phyloP scores from a whole-genome alignment of 2,888 invertebrate genomes.

The Drosophila lacicola region DNA sequence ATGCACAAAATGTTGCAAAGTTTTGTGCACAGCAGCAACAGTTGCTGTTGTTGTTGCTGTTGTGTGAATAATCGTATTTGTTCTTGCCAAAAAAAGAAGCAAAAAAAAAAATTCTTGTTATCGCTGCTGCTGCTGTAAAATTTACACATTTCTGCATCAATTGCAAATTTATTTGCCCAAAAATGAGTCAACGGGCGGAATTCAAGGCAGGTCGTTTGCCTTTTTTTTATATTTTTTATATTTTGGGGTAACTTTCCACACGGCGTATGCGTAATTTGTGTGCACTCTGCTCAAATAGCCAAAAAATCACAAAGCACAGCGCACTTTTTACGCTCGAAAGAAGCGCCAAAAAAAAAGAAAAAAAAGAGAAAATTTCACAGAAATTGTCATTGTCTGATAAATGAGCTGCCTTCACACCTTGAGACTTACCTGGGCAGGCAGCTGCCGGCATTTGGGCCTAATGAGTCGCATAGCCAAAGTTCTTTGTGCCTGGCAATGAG shows the following conservation, averaged over 20 bases:
- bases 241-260: slow-evolving; percentile 53
- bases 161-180: slow-evolving; percentile 65
- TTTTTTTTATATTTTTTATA: slow-evolving; percentile 3
- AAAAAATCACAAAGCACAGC: slow-evolving; percentile 21
- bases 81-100: slow-evolving; percentile 33
- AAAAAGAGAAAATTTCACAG: slow-evolving; percentile 20
- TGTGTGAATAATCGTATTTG: slow-evolving; percentile 52
- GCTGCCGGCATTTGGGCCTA: neutral
- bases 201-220: slow-evolving; percentile 58
- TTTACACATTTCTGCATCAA: slow-evolving; percentile 81
- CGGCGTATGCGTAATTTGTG: slow-evolving; percentile 51
- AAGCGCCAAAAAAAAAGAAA: slow-evolving; percentile 1
- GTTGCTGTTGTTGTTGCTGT: slow-evolving; percentile 21
- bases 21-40: slow-evolving; percentile 21
- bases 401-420: slow-evolving; percentile 64
- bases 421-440: neutral
- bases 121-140: slow-evolving; percentile 56
- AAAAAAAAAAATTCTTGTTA: slow-evolving; percentile 34
- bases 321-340: slow-evolving; percentile 28
- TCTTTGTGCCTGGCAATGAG: neutral
- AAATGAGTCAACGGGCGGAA: slow-evolving; percentile 46
- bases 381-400: slow-evolving; percentile 63
- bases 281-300: slow-evolving; percentile 34
- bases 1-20: slow-evolving; percentile 53
- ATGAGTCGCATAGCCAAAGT: neutral